These are phyloP conservation scores for Pinctada fucata DNA, from an alignment of 2,888 invertebrate genomes.

Conservation along the genomic window DNA sequence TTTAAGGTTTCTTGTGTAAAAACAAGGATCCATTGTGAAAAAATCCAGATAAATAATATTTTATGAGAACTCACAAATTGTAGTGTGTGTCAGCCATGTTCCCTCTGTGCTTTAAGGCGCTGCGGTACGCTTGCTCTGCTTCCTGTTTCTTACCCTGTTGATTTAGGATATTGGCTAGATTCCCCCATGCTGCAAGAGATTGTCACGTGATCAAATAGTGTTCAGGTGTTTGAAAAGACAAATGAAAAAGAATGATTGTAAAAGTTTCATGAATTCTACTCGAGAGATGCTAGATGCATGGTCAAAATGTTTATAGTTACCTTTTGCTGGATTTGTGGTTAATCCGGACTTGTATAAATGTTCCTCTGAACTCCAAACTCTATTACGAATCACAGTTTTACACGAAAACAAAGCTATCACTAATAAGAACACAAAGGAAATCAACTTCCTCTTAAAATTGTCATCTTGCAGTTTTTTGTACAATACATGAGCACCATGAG, in stretches of 20 bases:
- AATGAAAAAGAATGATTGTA: not conserved
- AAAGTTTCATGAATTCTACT: not conserved
- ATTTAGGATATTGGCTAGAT: conserved; percentile 96
- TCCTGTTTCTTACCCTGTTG: conserved; percentile 90
- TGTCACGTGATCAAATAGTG: too few species aligned
- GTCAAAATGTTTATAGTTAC: conserved; percentile 80
- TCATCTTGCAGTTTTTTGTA: conserved; percentile 47
- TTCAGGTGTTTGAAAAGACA: not conserved
- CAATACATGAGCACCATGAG: conserved; percentile 75
- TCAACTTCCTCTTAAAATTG: conserved; percentile 35
- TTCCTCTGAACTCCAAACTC: conserved; percentile 96
- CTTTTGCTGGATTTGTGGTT: conserved; percentile 97
- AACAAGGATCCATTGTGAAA: too few species aligned
- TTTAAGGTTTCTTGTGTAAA: too few species aligned
- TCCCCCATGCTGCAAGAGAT: conserved; percentile 89
- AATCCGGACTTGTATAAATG: conserved; percentile 93
- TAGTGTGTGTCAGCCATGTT: conserved; percentile 99
- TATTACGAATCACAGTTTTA: conserved; percentile 88
- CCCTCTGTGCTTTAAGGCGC: conserved; percentile 91
- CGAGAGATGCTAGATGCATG: too few species aligned
- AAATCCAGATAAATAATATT: too few species aligned
- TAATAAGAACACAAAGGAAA: conserved; percentile 47
- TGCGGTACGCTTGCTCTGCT: conserved; percentile 93
- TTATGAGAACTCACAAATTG: conserved; percentile 98
- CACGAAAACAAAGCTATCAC: conserved; percentile 75